Conservation (phyloP, 2,888 invertebrate genomes). For the Glaucopsyche alexis region DNA sequence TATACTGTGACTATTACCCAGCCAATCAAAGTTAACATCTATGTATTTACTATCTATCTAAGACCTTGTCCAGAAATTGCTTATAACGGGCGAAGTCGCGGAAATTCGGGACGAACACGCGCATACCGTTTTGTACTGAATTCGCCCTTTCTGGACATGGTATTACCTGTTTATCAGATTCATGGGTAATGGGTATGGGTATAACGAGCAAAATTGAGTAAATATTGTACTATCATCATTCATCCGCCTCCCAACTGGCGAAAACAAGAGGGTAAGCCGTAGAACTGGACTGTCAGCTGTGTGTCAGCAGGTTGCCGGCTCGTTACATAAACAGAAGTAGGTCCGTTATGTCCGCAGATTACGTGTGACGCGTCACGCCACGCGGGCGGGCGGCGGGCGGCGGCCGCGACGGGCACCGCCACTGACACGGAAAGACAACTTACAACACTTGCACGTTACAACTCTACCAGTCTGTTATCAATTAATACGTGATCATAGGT, state of each 20-base stretch:
- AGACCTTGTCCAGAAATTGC: too few species aligned
- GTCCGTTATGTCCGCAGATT: constrained; percentile 12
- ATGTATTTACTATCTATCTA: too few species aligned
- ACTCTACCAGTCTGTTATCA: background rate
- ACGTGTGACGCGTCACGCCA: background rate
- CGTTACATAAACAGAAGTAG: background rate
- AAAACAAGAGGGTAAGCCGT: background rate
- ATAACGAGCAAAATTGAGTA: background rate
- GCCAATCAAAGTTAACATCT: too few species aligned
- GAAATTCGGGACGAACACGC: too few species aligned
- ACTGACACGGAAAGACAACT: background rate
- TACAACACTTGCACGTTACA: too few species aligned
- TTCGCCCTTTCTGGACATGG: too few species aligned
- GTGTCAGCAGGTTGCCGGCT: constrained; percentile 10
- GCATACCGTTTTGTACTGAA: too few species aligned
- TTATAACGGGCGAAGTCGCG: too few species aligned
- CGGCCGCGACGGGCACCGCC: background rate
- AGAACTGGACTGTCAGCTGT: background rate
- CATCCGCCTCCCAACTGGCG: background rate
- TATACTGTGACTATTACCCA: too few species aligned
- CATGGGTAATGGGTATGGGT: too few species aligned
- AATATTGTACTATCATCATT: background rate
- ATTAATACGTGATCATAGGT: background rate
- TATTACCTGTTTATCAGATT: too few species aligned
- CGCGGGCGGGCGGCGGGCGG: background rate